Percentiles rank a stretch among this genome's conserved stretches.
These are phyloP conservation scores for Ophonus ardosiacus DNA, from an alignment of 2,888 invertebrate species.

Conservation along the genomic window DNA sequence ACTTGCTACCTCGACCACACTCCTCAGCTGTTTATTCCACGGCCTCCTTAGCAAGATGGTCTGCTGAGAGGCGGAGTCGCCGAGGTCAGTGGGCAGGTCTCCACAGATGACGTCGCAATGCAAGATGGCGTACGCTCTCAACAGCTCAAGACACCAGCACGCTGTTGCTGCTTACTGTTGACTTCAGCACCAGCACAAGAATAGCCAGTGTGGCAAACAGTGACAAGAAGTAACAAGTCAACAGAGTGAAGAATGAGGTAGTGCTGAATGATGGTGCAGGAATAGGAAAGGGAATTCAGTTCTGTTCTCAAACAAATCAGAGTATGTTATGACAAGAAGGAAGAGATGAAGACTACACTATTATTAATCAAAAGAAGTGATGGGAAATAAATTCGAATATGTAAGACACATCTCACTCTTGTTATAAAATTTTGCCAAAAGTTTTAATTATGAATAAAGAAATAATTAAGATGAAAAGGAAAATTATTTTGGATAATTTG, in stretches of 20 bases:
- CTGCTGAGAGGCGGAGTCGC: conserved; percentile 77
- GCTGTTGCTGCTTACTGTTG: conserved; percentile 30
- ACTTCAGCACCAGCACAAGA: conserved; percentile 2
- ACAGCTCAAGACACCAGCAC: conserved; percentile 53
- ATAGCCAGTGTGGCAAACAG: neutral
- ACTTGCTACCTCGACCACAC: conserved; percentile 13
- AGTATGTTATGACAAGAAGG: no score
- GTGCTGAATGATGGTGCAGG: neutral
- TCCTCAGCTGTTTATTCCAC: neutral
- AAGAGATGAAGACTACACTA: no score
- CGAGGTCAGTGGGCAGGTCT: conserved; percentile 77
- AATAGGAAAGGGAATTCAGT: neutral
- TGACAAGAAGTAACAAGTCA: no score
- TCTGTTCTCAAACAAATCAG: no score
- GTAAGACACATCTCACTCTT: no score
- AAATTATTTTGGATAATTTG: no score
- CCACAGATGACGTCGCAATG: conserved; percentile 77
- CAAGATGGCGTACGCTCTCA: conserved; percentile 77
- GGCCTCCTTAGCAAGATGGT: conserved; percentile 76
- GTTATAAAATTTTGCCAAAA: no score
- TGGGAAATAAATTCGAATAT: no score
- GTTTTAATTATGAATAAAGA: no score
- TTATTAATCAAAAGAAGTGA: no score
- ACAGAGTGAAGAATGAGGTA: no score
- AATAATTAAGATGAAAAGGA: no score